Conservation (phyloP, 2,113 vertebrate genomes). For the Axis porcinus region DNA sequence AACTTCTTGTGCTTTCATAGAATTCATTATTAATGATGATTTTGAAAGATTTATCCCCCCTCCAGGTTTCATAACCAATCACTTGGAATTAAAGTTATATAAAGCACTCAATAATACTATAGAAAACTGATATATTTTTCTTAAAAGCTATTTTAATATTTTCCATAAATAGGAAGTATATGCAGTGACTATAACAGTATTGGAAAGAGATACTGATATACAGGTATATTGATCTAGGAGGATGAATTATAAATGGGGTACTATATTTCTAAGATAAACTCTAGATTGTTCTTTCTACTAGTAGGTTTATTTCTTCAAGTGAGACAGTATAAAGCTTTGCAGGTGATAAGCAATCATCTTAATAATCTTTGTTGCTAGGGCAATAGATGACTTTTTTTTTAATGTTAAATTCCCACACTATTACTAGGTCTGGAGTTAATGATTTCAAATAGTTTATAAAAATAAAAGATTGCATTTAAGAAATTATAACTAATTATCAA, state of each 20-base stretch:
- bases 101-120: conserved; percentile 30
- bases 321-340: no score
- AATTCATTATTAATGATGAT: conserved; percentile 4
- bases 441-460: conserved; percentile 35
- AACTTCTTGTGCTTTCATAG: conserved; percentile 24
- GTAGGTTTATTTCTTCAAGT: background rate
- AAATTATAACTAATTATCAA: background rate
- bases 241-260: background rate
- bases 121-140: conserved; percentile 54
- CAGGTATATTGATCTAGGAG: background rate
- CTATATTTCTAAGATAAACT: background rate
- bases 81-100: conserved; percentile 52
- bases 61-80: conserved; percentile 29
- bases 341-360: background rate
- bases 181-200: conserved; percentile 37
- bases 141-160: conserved; percentile 40
- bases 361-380: background rate
- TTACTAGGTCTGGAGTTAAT: background rate
- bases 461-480: background rate
- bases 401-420: background rate
- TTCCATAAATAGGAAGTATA: conserved; percentile 16
- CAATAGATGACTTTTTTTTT: background rate
- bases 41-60: background rate
- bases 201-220: background rate
- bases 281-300: background rate